Evolutionary conservation across 2,113 vertebrate genomes (phyloP), one percentile per base, ranked within the genome.

Genomic region (Turdus rufiventris): DNA sequence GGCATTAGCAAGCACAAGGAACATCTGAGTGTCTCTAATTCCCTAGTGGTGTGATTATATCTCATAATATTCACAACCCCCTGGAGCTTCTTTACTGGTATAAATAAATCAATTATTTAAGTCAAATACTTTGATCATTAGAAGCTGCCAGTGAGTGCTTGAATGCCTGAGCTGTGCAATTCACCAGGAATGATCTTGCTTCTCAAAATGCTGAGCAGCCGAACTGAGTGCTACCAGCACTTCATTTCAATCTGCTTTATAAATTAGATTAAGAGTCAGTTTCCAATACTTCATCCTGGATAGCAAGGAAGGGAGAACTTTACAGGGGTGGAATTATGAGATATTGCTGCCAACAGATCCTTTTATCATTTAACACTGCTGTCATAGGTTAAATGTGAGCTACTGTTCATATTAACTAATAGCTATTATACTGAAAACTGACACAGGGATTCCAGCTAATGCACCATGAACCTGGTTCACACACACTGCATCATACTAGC

Each of bases 31-130:
- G 68, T 72, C 94, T 97, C 89, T 95, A 97, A 67, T 95, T 96
- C 95, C 95, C 94, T 48, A 88, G 93, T 58, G 91, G 78, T 91
- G 82, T 25, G 94, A 96, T 97, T 94, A 88, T 83, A 96, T 96
- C 97, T 94, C 94, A 65, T 85, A 91, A 96, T 93, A 73, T 82
- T 96, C 94, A 88, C 88, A 88, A 50, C 75, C 93, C 96, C 95
- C 96, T 58, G 74, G 91, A 97, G 95, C 76, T 93, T 67, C 73
- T 88, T 86, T 90, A 93, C 95, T 95, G 93, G 92, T 96, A 96
- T 96, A 97, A 98, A 96, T 96, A 91, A 96, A 97, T 97, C 96
- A 96, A 93, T 98, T 97, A 97, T 97, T 98, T 94, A 97, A 97
- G 96, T 96, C 36, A 72, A 93, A 96, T 71, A 66, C 97, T 98